These are phyloP conservation scores for Penaeus monodon DNA, from an alignment of 2,888 invertebrate genomes.

Conservation along the genomic window DNA sequence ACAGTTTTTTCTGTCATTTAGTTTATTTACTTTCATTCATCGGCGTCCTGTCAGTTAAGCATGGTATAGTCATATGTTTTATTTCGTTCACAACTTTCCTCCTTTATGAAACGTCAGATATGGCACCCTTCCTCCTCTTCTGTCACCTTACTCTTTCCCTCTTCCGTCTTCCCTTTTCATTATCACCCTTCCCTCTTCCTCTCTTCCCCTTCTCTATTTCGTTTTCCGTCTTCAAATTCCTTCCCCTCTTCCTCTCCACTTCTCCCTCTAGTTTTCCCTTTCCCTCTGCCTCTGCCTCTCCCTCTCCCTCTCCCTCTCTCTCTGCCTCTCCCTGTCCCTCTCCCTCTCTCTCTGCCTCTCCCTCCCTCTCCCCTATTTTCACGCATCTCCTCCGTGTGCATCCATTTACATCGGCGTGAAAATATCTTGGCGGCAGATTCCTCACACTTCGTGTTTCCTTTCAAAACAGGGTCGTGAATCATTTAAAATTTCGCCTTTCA, in stretches of 20 bases:
- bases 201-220: too few relatives aligned
- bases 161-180: background rate
- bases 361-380: background rate
- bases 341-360: background rate
- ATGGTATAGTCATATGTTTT: too few relatives aligned
- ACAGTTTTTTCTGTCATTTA: too few relatives aligned
- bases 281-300: background rate
- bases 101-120: too few relatives aligned
- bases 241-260: background rate
- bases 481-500: slow-evolving; percentile 35
- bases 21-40: too few relatives aligned
- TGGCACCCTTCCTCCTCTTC: too few relatives aligned
- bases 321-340: background rate
- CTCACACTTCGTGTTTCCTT: slow-evolving; percentile 18
- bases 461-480: slow-evolving; percentile 35
- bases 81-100: too few relatives aligned
- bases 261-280: background rate
- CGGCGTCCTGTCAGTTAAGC: too few relatives aligned
- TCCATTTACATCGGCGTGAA: slow-evolving; percentile 26
- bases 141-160: too few relatives aligned
- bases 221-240: background rate
- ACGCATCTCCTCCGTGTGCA: too few relatives aligned
- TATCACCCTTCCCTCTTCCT: too few relatives aligned
- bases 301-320: background rate
- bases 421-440: slow-evolving; percentile 8